Evolutionary conservation across 2,797 vertebrate genomes (phyloP), one percentile per base, ranked within the genome.

Genomic region (Chaenodraco wilsoni): DNA sequence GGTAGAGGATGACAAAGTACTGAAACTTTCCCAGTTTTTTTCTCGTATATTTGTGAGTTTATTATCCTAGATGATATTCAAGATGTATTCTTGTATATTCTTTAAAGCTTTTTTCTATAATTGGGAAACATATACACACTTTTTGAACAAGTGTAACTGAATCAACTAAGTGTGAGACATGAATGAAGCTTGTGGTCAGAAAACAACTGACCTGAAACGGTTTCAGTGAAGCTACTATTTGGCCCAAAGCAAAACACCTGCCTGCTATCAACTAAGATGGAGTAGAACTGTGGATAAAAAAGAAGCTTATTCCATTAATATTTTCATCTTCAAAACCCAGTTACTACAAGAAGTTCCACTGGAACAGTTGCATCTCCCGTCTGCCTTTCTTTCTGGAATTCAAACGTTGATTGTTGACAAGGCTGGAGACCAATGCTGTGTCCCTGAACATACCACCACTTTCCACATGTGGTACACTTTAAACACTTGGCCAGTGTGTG

Each of bases 271-370:
- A 78, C 54, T 72, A 62, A 55, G 51, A 83, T 44, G 49, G 44
- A 69, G 59, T 14, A n/a, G 57, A 74, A 58, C 63, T 23, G 62
- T 76, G 77, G 62, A 75, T 63, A 60, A 52, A 49, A 69, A 56
- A 16, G 46, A 27, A 27, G 23, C 4, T 6, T 31, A 17, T 4
- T 58, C 58, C 60, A 46, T 50, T 76, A 40, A 82, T 85, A 52
- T 67, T 60, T 27, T 77, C 60, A 59, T 56, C 16, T 40, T 41
- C 3, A 40, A 66, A 57, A 21, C 45, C 57, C 27, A 61, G 8
- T 19, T 67, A 48, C 33, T 15, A 8, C 41, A 5, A 49, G 21
- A 1, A 62, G 43, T 46, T 64, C 33, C 15, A 23, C 61, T 44
- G n/a, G 12, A 46, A 41, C 45, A 5, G 27, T 50, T 15, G 13